Base-by-base conservation (phyloP, 2,113 vertebrate species). In the Odobenus rosmarus region DNA sequence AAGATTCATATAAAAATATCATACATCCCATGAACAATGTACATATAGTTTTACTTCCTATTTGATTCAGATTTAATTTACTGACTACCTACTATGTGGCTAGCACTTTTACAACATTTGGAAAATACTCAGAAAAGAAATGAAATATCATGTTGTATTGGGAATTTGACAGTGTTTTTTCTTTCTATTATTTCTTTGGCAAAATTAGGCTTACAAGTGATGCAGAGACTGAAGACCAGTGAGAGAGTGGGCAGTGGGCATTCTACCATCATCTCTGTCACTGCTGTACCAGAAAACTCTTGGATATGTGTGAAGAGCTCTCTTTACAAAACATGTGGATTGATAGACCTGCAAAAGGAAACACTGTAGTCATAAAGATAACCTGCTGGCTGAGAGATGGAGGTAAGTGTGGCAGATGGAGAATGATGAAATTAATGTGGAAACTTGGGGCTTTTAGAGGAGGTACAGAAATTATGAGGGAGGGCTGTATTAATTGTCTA, bases 111-210 rank as follows among this genome's bases (percentile, higher is more conserved):
- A 88, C 21, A 83, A 62, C 18, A 53, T 49, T 79, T 71, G 26
- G 5, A 67, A 39, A 94, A 57, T 62, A 69, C 13, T 49, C 12
- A 81, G 33, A 57, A 93, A 61, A 69, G 61, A 83, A 81, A 42
- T 36, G 59, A 81, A 85, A 36, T 74, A 16, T 14, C 62, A 33
- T 31, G 3, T 74, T 33, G 14, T 74, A 59, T 33, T 80, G 61
- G 0, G 21, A 87, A 42, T 71, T 96, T 62, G 15, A 46, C 36
- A 28, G 31, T 72, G 23, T 14, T 83, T 55, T 59, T 80, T 67
- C n/a, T 80, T 57, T 74, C 46, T 93, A 26, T 28, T 81, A 24
- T n/a, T 89, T 6, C 31, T 93, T 86, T 59, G 69, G 67, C 53
- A 83, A 76, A 89, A 81, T 46, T 24, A 55, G 10, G 21, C 19